phyloP scores from a whole-genome alignment of 2,797 vertebrate genomes.

The Acomys russatus region DNA sequence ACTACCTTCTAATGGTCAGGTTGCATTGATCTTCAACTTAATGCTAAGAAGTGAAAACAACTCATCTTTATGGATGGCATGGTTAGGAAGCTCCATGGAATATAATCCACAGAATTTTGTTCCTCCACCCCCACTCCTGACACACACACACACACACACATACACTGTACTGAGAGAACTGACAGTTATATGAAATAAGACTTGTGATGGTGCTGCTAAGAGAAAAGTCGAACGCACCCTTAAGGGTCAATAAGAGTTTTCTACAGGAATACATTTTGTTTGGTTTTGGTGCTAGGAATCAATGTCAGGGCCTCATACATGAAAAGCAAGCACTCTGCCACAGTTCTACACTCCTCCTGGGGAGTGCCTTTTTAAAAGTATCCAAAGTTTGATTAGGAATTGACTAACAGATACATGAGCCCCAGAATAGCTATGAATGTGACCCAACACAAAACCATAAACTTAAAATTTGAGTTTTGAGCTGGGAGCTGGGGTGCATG shows the following conservation, averaged over 20 bases:
- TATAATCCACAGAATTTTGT: background rate
- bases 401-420: background rate
- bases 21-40: conserved; percentile 52
- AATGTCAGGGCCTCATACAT: background rate
- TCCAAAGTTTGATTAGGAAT: conserved; percentile 37
- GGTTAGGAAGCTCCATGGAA: conserved; percentile 24
- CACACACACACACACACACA: background rate
- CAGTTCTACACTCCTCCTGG: background rate
- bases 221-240: background rate
- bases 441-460: background rate
- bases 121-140: background rate
- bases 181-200: background rate
- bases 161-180: background rate
- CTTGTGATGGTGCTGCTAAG: background rate
- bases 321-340: background rate
- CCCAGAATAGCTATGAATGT: background rate
- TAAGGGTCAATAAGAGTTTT: background rate
- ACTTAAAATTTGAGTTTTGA: background rate
- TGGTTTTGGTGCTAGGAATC: background rate
- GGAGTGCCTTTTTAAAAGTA: background rate
- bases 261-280: background rate
- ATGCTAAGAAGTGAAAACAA: conserved; percentile 62
- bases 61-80: conserved; percentile 61
- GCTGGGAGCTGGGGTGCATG: no score
- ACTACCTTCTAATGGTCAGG: conserved; percentile 75